Evolutionary conservation across 2,888 invertebrate species (phyloP).

Genomic region (Dysmachus trigonus): DNA sequence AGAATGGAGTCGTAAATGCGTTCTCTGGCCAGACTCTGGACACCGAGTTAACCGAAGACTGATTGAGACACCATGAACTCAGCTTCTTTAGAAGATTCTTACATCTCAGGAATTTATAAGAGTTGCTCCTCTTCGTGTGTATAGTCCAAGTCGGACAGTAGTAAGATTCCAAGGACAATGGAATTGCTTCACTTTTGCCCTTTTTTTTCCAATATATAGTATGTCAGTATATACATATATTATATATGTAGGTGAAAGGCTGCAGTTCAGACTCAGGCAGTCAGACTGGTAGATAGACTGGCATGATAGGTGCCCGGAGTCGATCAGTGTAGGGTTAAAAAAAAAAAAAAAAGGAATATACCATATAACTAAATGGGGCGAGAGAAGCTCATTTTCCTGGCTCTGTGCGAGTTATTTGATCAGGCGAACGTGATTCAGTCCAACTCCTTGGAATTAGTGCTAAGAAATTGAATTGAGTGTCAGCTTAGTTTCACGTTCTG

Average conservation of each 20-base stretch:
- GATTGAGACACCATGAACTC: background rate
- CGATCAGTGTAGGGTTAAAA: background rate
- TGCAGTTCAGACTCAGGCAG: background rate
- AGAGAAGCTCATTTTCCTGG: conserved; percentile 20
- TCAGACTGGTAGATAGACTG: background rate
- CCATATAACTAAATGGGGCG: background rate
- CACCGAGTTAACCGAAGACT: conserved; percentile 12
- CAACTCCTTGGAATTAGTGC: conserved; percentile 4
- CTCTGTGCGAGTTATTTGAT: conserved; percentile 16
- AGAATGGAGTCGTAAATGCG: background rate
- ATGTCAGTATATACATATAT: background rate
- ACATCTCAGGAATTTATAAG: conserved; percentile 9
- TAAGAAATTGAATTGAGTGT: conserved; percentile 19
- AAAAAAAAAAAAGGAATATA: background rate
- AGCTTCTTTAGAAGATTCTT: background rate
- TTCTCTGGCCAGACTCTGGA: background rate
- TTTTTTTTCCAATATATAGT: too few species aligned
- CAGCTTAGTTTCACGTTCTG: background rate
- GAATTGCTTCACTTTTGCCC: background rate
- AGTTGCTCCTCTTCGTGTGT: background rate
- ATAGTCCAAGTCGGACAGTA: background rate
- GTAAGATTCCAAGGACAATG: background rate
- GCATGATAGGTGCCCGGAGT: background rate
- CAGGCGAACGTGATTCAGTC: conserved; percentile 23
- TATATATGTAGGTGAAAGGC: background rate